phyloP scores from a whole-genome alignment of 1,140 invertebrate genomes.

The Delia radicum region DNA sequence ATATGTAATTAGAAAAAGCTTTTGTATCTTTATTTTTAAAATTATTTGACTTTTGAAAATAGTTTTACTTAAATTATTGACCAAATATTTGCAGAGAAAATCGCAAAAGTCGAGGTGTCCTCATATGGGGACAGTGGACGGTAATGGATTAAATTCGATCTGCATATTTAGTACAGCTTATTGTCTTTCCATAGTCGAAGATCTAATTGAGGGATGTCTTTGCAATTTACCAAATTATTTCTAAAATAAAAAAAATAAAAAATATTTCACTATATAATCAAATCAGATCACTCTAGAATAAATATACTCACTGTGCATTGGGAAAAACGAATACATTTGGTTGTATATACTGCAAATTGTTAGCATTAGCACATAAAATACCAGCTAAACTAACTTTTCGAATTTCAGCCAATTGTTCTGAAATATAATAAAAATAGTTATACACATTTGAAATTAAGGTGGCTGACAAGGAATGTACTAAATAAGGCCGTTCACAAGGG shows the following conservation, averaged over 20 bases:
- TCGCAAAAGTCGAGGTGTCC: no score
- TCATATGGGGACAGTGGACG: no score
- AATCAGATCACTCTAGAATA: neutral
- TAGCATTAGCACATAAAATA: constrained; percentile 84
- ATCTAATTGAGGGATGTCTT: constrained; percentile 65
- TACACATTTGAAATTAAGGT: no score
- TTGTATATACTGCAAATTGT: constrained; percentile 72
- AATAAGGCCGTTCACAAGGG: no score
- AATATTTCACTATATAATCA: neutral
- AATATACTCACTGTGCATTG: constrained; percentile 37
- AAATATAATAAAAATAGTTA: constrained; percentile 40
- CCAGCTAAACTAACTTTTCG: constrained; percentile 77
- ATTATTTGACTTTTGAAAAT: no score
- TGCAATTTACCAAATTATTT: constrained; percentile 61
- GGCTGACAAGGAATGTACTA: no score
- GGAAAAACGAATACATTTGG: constrained; percentile 63
- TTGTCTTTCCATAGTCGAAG: constrained; percentile 64
- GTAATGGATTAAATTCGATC: no score
- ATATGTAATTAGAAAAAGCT: no score
- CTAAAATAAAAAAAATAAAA: constrained; percentile 34
- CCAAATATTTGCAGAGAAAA: no score
- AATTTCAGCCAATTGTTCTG: constrained; percentile 83
- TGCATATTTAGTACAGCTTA: constrained; percentile 28
- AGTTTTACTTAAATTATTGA: no score
- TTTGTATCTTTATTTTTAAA: no score